Base-by-base conservation (phyloP, 2,888 invertebrate species). In the Osmoderma eremita region DNA sequence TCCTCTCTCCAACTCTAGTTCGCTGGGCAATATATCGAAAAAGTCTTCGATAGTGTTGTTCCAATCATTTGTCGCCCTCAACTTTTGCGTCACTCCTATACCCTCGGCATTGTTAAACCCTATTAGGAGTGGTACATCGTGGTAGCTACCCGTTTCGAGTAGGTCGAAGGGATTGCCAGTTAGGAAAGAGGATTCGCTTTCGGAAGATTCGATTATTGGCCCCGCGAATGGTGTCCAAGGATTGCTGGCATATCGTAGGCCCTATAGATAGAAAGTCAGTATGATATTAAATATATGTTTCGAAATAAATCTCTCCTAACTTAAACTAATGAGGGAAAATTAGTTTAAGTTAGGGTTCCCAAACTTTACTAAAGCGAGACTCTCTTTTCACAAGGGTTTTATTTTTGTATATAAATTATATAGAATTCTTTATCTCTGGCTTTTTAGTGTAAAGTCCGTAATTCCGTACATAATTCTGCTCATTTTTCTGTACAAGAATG, bases 21-120 rank as follows among this genome's bases (percentile, higher is more conserved):
- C 64, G 10, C 22, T 13, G 0, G 68, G 68, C 36, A 68, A 36
- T 17, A 68, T 24, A 38, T 48, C 41, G 13, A 61, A 61, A 10
- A 61, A 41, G n/a, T 68, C 50, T 20, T 48, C 17, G 24, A 20
- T 5, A 20, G 20, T 6, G 24, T 5, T 20, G 22, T 24, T 0
- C 65, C 65, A 18, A 17, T 20, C 22, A 41, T 18, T 10, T 39
- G 50, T 18, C 1, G 15, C 58, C 12, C 42, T 36, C 10, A 65
- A 22, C n/a, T 20, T 38, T 20, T 48, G 45, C 6, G 24, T 41
- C 8, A 67, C 15, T 10, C 38, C 48, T 30, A 68, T 53, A 15
- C 64, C 68, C 45, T 68, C 68, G 0, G 64, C 65, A 18, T 70
- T 67, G 30, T 67, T 72, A 38, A 69, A 71, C 13, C 73, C 73